Evolutionary conservation across 2,888 invertebrate species (phyloP).

Genomic region (Drosophila colorata): DNA sequence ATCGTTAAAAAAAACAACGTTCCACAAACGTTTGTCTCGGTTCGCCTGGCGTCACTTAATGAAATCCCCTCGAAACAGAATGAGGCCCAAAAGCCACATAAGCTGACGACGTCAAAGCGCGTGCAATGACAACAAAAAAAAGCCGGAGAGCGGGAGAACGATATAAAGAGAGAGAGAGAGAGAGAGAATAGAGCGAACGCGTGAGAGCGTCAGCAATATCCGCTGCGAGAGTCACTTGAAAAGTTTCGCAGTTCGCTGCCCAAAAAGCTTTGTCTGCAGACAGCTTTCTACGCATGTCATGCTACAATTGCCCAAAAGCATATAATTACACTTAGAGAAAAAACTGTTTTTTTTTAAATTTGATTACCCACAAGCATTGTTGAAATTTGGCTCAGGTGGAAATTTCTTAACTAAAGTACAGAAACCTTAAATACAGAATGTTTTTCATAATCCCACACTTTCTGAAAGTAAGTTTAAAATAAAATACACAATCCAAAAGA

Average conservation of each 20-base stretch:
- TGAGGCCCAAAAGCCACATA: slow-evolving; percentile 32
- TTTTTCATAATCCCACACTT: too few species aligned
- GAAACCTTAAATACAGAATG: too few species aligned
- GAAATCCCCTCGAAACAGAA: slow-evolving; percentile 30
- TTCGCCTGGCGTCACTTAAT: slow-evolving; percentile 37
- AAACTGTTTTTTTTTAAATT: too few species aligned
- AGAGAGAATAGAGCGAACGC: neutral
- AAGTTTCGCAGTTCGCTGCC: neutral
- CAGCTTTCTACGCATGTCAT: too few species aligned
- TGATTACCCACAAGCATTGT: too few species aligned
- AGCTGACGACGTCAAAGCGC: slow-evolving; percentile 22
- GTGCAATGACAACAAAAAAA: neutral
- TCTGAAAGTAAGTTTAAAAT: too few species aligned
- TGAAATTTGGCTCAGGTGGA: too few species aligned
- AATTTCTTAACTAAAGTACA: too few species aligned
- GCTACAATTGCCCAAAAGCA: too few species aligned
- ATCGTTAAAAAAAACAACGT: slow-evolving; percentile 10
- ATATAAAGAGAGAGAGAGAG: neutral
- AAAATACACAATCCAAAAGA: too few species aligned
- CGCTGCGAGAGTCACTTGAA: slow-evolving; percentile 1
- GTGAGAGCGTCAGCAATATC: neutral
- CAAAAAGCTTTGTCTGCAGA: slow-evolving; percentile 2
- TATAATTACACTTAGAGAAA: too few species aligned
- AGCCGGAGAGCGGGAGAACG: neutral
- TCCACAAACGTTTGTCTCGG: slow-evolving; percentile 35